phyloP scores from a whole-genome alignment of 2,797 vertebrate genomes.

The Poecilia wingei region DNA sequence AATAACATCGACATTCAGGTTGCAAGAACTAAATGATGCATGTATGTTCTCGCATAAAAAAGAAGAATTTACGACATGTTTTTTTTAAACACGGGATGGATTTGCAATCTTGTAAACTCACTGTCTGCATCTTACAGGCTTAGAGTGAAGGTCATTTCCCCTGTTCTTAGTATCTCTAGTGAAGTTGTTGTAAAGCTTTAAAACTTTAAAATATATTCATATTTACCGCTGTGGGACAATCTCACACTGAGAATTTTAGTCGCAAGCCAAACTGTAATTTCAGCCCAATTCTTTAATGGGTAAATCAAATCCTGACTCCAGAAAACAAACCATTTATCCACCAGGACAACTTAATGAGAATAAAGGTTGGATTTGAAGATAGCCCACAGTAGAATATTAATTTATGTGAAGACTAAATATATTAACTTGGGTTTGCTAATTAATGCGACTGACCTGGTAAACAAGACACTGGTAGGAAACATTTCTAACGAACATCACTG shows the following conservation, averaged over 20 bases:
- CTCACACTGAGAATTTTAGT: neutral
- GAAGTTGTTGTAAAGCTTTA: neutral
- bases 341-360: neutral
- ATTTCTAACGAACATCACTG: neutral
- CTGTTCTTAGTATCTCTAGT: neutral
- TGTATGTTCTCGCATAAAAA: conserved; percentile 4
- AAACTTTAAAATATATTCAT: neutral
- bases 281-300: neutral
- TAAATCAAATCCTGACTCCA: neutral
- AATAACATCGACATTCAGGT: conserved; percentile 46
- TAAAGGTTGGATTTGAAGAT: neutral
- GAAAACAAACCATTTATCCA: neutral
- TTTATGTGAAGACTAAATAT: neutral
- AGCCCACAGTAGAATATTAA: neutral
- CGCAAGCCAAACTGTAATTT: neutral
- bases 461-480: neutral
- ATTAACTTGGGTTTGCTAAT: neutral
- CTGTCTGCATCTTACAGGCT: neutral
- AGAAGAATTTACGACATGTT: neutral
- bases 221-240: neutral
- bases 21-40: conserved; percentile 16
- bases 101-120: neutral
- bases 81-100: neutral
- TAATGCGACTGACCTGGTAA: neutral
- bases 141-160: neutral